phyloP scores from a whole-genome alignment of 23 tunicate genomes.

The Trididemnum miniatum region DNA sequence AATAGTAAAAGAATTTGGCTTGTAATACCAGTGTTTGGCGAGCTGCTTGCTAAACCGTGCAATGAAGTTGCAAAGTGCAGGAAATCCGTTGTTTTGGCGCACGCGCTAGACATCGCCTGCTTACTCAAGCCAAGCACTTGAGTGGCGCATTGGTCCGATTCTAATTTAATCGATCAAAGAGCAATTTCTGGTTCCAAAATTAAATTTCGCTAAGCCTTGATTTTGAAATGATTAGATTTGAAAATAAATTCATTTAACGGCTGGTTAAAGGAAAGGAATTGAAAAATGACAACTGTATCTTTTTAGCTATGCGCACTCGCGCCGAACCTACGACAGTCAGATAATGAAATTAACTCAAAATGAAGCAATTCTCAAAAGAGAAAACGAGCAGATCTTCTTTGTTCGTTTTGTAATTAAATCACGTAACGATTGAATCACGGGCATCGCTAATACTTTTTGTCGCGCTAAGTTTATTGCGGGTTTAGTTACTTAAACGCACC shows the following conservation, averaged over 20 bases:
- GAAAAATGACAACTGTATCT: background rate
- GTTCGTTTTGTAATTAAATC: background rate
- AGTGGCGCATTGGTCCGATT: background rate
- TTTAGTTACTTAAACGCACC: too few species aligned
- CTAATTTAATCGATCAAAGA: background rate
- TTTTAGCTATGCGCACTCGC: too few species aligned
- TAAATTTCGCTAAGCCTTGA: background rate
- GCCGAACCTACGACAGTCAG: too few species aligned
- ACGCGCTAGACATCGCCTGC: background rate
- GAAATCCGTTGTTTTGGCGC: background rate
- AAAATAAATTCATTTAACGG: conserved; percentile 5
- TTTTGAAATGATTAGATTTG: too few species aligned
- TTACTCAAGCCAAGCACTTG: background rate
- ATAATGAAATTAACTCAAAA: background rate
- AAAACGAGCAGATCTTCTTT: background rate
- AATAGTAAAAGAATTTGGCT: too few species aligned
- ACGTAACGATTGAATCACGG: too few species aligned
- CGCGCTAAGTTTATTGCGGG: too few species aligned
- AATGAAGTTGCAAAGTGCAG: background rate
- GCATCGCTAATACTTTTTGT: too few species aligned
- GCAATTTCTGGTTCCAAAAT: background rate
- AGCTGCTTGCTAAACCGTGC: background rate
- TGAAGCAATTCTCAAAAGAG: background rate
- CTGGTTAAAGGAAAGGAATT: background rate
- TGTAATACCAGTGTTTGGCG: too few species aligned